Percentiles rank a stretch among this genome's conserved stretches.
Conservation (phyloP, 2,888 invertebrate species). For the Junonia oenone region DNA sequence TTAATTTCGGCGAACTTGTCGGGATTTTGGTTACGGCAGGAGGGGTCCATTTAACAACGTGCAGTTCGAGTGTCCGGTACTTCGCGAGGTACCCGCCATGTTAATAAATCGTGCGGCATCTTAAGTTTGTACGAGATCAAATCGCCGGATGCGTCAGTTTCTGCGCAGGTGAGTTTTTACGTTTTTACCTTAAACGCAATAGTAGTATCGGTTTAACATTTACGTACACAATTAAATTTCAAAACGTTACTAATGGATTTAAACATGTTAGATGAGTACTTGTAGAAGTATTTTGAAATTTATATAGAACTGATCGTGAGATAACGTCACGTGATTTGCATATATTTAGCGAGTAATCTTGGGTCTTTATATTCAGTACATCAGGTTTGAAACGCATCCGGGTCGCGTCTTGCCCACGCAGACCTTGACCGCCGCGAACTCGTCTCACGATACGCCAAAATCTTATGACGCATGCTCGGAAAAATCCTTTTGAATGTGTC, state of each 20-base stretch:
- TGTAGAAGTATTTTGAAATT: not conserved
- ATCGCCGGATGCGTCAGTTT: conserved; percentile 32
- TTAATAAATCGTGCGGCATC: conserved; percentile 47
- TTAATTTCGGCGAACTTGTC: conserved; percentile 20
- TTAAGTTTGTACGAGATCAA: conserved; percentile 30
- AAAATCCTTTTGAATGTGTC: conserved; percentile 20
- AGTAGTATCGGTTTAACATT: not conserved
- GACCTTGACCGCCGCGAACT: conserved; percentile 72
- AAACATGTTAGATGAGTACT: not conserved
- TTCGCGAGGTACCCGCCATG: conserved; percentile 36
- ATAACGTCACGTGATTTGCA: conserved; percentile 3
- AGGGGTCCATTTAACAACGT: conserved; percentile 29
- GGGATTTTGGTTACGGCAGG: conserved; percentile 24
- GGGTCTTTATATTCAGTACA: not conserved
- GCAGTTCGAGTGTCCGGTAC: conserved; percentile 37
- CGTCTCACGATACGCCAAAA: conserved; percentile 37
- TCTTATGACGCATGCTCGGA: conserved; percentile 34
- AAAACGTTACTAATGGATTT: not conserved
- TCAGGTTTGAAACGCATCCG: conserved; percentile 46
- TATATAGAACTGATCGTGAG: not conserved
- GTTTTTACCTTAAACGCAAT: conserved; percentile 22
- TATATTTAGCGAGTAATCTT: not conserved
- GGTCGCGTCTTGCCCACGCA: conserved; percentile 65
- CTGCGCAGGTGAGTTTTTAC: conserved; percentile 45
- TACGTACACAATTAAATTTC: not conserved